phyloP scores from a whole-genome alignment of 2,113 vertebrate genomes.

The Baryphthengus martii region DNA sequence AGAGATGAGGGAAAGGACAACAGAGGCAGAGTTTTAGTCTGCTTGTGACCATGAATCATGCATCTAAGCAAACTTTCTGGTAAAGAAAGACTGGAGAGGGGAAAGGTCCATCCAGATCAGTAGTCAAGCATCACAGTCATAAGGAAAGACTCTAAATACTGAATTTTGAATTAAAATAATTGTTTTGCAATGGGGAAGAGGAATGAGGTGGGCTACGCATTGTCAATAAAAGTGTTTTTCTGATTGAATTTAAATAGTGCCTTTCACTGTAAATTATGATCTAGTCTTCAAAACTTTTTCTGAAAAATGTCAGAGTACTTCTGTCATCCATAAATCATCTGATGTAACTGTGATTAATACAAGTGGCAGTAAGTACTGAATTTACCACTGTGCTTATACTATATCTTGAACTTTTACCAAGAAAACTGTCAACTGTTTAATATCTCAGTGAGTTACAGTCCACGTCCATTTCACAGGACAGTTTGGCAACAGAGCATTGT shows the following conservation, averaged over 20 bases:
- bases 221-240: neutral
- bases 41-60: neutral
- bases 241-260: neutral
- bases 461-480: neutral
- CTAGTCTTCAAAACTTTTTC: neutral
- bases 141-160: neutral
- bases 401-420: neutral
- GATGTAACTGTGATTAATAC: neutral
- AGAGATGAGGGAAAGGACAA: neutral
- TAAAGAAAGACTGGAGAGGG: neutral
- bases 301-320: neutral
- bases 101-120: neutral
- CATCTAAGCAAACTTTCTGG: neutral
- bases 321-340: neutral
- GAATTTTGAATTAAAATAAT: neutral
- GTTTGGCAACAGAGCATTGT: neutral
- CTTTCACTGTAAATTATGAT: slow-evolving; percentile 4
- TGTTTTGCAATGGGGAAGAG: neutral
- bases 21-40: neutral
- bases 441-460: neutral
- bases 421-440: neutral
- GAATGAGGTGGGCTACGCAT: neutral
- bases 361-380: neutral
- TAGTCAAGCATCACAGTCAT: neutral
- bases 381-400: neutral